These are phyloP conservation scores for Leptinotarsa defecta DNA, from an alignment of 1,140 invertebrate species.

Conservation along the genomic window DNA sequence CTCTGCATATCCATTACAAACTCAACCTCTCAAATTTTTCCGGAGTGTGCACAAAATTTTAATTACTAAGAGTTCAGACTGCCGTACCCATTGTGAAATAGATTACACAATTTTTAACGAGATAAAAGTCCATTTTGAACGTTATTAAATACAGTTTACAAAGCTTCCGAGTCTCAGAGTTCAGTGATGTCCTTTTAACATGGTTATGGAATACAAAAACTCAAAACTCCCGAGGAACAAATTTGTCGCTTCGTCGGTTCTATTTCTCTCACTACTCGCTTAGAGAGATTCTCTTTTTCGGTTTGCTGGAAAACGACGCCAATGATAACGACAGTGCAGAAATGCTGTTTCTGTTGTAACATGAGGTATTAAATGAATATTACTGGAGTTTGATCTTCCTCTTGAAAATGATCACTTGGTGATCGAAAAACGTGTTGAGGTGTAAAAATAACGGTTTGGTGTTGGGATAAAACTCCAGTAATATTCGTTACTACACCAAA, in stretches of 20 bases:
- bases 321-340: too few relatives aligned
- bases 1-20: conserved; percentile 16
- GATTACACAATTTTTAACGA: conserved; percentile 38
- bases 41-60: conserved; percentile 22
- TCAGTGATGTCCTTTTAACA: conserved; percentile 37
- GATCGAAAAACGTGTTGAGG: too few relatives aligned
- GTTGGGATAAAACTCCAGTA: too few relatives aligned
- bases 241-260: conserved; percentile 27
- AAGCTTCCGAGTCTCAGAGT: conserved; percentile 31
- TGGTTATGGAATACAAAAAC: conserved; percentile 31
- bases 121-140: conserved; percentile 36
- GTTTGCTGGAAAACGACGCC: too few relatives aligned
- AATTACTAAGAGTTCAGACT: conserved; percentile 27
- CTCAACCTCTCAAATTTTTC: conserved; percentile 24
- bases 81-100: conserved; percentile 30
- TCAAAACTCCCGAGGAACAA: conserved; percentile 26
- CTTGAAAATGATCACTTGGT: too few relatives aligned
- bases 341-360: too few relatives aligned
- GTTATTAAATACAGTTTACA: conserved; percentile 38
- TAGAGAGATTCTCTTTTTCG: background rate
- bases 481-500: too few relatives aligned
- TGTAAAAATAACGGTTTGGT: too few relatives aligned
- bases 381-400: too few relatives aligned
- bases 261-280: conserved; percentile 25
- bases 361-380: too few relatives aligned